phyloP scores from a whole-genome alignment of 2,888 invertebrate genomes.

The Rhodophaea formosa region DNA sequence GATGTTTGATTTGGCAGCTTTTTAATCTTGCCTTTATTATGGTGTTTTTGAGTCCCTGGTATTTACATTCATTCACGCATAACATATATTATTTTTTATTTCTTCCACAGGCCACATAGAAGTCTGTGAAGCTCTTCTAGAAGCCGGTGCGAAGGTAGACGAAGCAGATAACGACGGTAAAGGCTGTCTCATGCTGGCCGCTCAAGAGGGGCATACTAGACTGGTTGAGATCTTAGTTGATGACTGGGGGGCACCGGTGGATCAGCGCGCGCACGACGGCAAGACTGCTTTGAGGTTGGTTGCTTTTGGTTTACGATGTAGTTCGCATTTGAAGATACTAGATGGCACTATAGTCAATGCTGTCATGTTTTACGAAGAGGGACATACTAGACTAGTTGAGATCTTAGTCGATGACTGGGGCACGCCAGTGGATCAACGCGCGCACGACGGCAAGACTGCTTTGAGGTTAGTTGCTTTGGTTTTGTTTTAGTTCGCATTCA shows the following conservation, averaged over 20 bases:
- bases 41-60: too few species aligned
- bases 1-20: too few species aligned
- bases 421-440: slow-evolving; percentile 91
- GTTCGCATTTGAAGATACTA: neutral
- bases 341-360: neutral
- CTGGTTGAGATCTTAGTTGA: slow-evolving; percentile 85
- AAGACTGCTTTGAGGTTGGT: slow-evolving; percentile 89
- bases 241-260: slow-evolving; percentile 88
- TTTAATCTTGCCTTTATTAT: too few species aligned
- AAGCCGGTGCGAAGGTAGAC: slow-evolving; percentile 93
- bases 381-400: slow-evolving; percentile 84
- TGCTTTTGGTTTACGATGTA: neutral
- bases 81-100: too few species aligned
- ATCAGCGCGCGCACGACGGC: slow-evolving; percentile 94
- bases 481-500: slow-evolving; percentile 1
- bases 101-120: slow-evolving; percentile 85
- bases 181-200: slow-evolving; percentile 91
- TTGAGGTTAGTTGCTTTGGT: slow-evolving; percentile 78
- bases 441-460: slow-evolving; percentile 95
- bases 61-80: too few species aligned
- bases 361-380: too few species aligned
- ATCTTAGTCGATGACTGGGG: slow-evolving; percentile 87
- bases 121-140: slow-evolving; percentile 90
- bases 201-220: slow-evolving; percentile 90
- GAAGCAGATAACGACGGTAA: slow-evolving; percentile 96